Base-by-base conservation (phyloP, 1,140 invertebrate genomes). In the Drosophila sechellia region DNA sequence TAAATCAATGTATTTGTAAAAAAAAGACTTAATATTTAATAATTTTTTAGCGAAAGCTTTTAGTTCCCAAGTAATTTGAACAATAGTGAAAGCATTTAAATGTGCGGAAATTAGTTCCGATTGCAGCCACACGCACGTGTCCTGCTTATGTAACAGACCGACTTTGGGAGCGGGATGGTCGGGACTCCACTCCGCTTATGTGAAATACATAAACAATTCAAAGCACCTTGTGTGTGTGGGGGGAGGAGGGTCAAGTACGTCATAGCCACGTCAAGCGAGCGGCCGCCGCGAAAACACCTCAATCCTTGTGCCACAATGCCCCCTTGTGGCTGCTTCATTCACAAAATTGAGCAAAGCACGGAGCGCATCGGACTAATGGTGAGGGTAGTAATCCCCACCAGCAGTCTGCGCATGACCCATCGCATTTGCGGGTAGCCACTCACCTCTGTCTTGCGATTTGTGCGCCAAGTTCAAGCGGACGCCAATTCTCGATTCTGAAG, bases 381-480 rank as follows among this genome's bases (percentile, higher is more conserved):
- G 27, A 0, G 20, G 3, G 20, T 2, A 22, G 34, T 25, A 56
- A 69, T 39, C 48, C 46, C 46, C 55, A 34, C 45, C 27, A 42
- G 50, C 17, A 22, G 25, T 71, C 40, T 85, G 84, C 84, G 84
- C 85, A 89, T 90, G 80, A 74, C 65, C 69, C 64, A 52, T 25
- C 53, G 80, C 65, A 75, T 78, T 86, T 87, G 45, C 56, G 53
- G 49, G 37, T 53, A 64, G 64, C 39, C 35, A 90, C 80, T 90
- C 77, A 90, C 80, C 85, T 90, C 84, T 63, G 49, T 52, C 71
- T 31, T 72, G 57, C 37, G 43, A 63, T 49, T 46, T 77, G 72
- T 79, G 55, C 64, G 76, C 72, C 86, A 90, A 85, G 81, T 90
- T 81, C 80, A 85, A 81, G 75, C 78, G 66, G 74, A 81, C 71